phyloP scores from a whole-genome alignment of 2,113 vertebrate species.

The Hippolais icterina region DNA sequence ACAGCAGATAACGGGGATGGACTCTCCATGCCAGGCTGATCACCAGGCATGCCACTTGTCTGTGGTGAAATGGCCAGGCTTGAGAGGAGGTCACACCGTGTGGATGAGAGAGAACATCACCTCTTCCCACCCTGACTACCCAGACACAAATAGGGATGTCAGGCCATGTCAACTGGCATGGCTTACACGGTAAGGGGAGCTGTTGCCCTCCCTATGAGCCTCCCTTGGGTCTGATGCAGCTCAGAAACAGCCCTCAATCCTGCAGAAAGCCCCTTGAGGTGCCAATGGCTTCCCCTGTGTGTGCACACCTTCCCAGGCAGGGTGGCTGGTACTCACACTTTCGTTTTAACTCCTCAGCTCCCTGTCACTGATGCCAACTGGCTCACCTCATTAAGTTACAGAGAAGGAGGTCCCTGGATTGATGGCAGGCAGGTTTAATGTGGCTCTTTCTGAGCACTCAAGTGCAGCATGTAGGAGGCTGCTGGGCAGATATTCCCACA shows the following conservation, averaged over 20 bases:
- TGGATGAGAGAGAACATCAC: background rate
- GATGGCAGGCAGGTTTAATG: conserved; percentile 72
- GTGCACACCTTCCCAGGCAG: background rate
- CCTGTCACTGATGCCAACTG: conserved; percentile 44
- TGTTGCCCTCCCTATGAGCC: background rate
- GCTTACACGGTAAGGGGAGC: background rate
- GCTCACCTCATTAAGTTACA: conserved; percentile 69
- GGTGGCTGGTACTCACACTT: background rate
- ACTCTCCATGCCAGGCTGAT: background rate
- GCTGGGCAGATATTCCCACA: conserved; percentile 61
- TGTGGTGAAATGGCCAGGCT: fast-evolving
- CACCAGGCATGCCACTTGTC: background rate
- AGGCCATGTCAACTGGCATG: background rate
- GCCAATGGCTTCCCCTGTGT: background rate
- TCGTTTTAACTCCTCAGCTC: conserved; percentile 58
- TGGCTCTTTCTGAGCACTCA: conserved; percentile 60
- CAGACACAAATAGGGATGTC: background rate
- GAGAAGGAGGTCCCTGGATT: conserved; percentile 48
- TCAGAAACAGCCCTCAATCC: background rate
- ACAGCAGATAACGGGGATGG: background rate
- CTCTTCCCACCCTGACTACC: background rate
- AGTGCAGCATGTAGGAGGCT: conserved; percentile 66
- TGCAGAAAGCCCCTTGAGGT: background rate
- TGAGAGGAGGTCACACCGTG: background rate
- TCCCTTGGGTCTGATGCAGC: background rate